Base-by-base conservation (phyloP, 2,113 vertebrate genomes). In the Panthera tigris region DNA sequence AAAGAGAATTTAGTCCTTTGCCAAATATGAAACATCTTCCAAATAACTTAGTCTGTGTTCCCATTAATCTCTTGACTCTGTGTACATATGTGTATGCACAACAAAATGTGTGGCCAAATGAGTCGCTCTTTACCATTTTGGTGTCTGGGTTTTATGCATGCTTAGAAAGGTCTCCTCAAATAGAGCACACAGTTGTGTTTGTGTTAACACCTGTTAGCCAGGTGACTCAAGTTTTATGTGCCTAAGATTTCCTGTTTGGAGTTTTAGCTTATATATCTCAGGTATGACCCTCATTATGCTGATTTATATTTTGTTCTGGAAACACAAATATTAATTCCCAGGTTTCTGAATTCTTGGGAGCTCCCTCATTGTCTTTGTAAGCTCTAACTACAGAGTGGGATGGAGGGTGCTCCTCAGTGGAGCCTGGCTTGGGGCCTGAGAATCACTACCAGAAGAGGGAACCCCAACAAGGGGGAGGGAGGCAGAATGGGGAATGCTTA, bases 331-430 rank as follows among this genome's bases (percentile, higher is more conserved):
- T 21, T 5, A 76, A 63, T 63, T 57, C 36, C 41, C 6, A 69
- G 18, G 1, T 10, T 23, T 68, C 7, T 92, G 79, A 52, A 66
- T 23, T 61, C 3, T 0, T 13, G 36, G 19, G 61, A 50, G 12
- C 10, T 81, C 23, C 31, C 71, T 55, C 7, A 10, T 27, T 21
- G 7, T 21, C 0, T 3, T 36, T 1, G 33, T 19, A 23, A 13
- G 4, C 1, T 7, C 23, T 69, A 15, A 33, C 5, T 50, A 5
- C 23, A 19, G 48, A 27, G 13, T 0, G 19, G 69, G 69, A 4
- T 33, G 15, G 27, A 61, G 2, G 4, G 10, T 71, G 39, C 36
- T 50, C 10, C 0, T 57, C 14, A 2, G 15, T 7, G 11, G 80
- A 94, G 25, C 3, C 23, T 55, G 21, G 48, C 29, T 21, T 21